These are phyloP conservation scores for Cydia splendana DNA, from an alignment of 1,140 invertebrate species.

Conservation along the genomic window DNA sequence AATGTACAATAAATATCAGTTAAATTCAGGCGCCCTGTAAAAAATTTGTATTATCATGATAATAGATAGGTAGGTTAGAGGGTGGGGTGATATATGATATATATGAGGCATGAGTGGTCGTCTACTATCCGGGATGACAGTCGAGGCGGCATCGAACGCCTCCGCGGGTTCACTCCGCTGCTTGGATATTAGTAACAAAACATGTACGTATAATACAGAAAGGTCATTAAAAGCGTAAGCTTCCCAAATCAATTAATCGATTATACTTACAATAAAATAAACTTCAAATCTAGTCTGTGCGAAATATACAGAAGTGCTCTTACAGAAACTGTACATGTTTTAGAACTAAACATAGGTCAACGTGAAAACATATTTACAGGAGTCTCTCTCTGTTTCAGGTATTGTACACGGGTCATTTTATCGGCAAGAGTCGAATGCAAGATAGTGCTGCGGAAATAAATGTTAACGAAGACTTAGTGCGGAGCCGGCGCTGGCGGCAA, in stretches of 20 bases:
- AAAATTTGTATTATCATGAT: slow-evolving; percentile 79
- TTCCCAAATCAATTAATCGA: slow-evolving; percentile 75
- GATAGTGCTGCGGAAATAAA: slow-evolving; percentile 80
- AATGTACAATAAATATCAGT: slow-evolving; percentile 65
- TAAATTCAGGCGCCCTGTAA: slow-evolving; percentile 78
- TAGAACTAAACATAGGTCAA: slow-evolving; percentile 80
- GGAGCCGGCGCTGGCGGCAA: slow-evolving; percentile 78
- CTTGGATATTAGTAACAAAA: slow-evolving; percentile 80
- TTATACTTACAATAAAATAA: slow-evolving; percentile 76
- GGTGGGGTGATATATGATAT: slow-evolving; percentile 35
- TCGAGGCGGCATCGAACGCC: slow-evolving; percentile 56
- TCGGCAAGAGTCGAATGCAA: slow-evolving; percentile 78
- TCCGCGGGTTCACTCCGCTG: slow-evolving; percentile 58
- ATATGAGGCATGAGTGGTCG: slow-evolving; percentile 74
- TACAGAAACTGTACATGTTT: slow-evolving; percentile 81
- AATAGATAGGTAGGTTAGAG: slow-evolving; percentile 51
- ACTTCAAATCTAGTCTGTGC: slow-evolving; percentile 78
- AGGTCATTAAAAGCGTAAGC: slow-evolving; percentile 80
- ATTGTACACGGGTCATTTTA: slow-evolving; percentile 77
- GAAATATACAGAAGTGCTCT: slow-evolving; percentile 80
- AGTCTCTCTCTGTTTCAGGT: slow-evolving; percentile 74
- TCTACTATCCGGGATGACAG: slow-evolving; percentile 55
- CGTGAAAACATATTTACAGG: slow-evolving; percentile 81
- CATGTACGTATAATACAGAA: slow-evolving; percentile 79
- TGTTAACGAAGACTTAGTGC: slow-evolving; percentile 76